Conservation (phyloP, 2,888 invertebrate genomes). For the Drosophila histrio region DNA sequence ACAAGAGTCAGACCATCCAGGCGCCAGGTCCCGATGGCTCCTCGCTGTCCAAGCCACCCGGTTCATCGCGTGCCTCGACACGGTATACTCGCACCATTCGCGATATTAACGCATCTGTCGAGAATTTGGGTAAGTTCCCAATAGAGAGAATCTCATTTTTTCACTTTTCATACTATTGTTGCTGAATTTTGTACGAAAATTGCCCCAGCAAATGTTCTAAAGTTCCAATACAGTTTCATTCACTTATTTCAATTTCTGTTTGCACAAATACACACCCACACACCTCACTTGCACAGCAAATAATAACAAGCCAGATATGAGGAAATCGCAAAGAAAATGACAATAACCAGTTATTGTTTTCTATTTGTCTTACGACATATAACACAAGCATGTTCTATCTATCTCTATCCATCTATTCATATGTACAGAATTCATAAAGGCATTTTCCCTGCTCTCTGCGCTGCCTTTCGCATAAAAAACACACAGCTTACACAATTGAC, state of each 20-base stretch:
- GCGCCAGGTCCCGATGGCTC: conserved; percentile 86
- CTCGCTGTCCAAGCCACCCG: conserved; percentile 74
- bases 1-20: conserved; percentile 91
- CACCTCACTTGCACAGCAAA: conserved; percentile 11
- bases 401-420: conserved; percentile 4
- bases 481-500: conserved; percentile 14
- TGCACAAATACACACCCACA: conserved; percentile 50
- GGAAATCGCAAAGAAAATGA: conserved; percentile 12
- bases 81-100: conserved; percentile 87
- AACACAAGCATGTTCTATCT: conserved; percentile 33
- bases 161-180: conserved; percentile 5
- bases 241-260: conserved; percentile 69
- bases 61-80: conserved; percentile 74
- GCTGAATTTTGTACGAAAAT: conserved; percentile 43
- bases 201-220: conserved; percentile 41
- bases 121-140: conserved; percentile 88
- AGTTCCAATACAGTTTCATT: conserved; percentile 51
- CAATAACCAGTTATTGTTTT: conserved; percentile 45
- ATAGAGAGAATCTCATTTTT: neutral
- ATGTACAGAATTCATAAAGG: conserved; percentile 33
- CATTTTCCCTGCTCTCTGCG: conserved; percentile 14
- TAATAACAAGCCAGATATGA: conserved; percentile 5
- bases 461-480: conserved; percentile 17
- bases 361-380: conserved; percentile 40
- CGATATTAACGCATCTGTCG: conserved; percentile 90